Base-by-base conservation (phyloP, 2,797 vertebrate species). In the Pseudochirops cupreus region DNA sequence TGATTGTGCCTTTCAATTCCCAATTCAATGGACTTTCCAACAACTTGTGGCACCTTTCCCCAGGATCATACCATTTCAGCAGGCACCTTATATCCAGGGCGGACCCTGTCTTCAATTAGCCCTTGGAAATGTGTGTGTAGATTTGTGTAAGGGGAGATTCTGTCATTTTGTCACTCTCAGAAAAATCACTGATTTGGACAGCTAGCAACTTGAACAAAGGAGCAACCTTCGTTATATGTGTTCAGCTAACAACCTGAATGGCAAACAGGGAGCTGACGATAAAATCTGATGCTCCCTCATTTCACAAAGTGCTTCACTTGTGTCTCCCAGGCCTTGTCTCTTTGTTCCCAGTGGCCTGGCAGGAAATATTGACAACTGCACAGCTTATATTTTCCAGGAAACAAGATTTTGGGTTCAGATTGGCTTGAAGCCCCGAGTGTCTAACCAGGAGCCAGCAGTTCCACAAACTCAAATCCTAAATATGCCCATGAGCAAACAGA, bases 321-420 rank as follows among this genome's bases (percentile, higher is more conserved):
- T 95, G 4, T 82, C 50, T 53, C 31, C n/a, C 56, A 59, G 28
- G n/a, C 13, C 29, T 87, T 54, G 1, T 9, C 24, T 82, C 46
- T 58, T 55, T 59, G 62, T 52, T 82, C 54, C 33, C 89, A 62
- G 26, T 50, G 7, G 56, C 10, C 39, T 10, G 16, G 74, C 74
- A 87, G 21, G 21, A 50, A 87, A 46, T 24, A 24, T 26, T 46
- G 21, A 87, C 74, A 87, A 46, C 50, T 87, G 0, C 14, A 90
- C 92, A 93, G 12, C 46, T 96, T 39, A 92, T 33, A 59, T 13
- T 26, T 33, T 33, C 6, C 87, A 93, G 57, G 91, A 92, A 56
- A 93, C 31, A 92, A 62, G 62, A 33, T 93, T 91, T 94, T 31
- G 92, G 93, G 57, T 13, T 91, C n/a, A 4, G 1, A 28, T 18